Conservation (phyloP, 2,113 vertebrate species). For the Marmota flaviventris region DNA sequence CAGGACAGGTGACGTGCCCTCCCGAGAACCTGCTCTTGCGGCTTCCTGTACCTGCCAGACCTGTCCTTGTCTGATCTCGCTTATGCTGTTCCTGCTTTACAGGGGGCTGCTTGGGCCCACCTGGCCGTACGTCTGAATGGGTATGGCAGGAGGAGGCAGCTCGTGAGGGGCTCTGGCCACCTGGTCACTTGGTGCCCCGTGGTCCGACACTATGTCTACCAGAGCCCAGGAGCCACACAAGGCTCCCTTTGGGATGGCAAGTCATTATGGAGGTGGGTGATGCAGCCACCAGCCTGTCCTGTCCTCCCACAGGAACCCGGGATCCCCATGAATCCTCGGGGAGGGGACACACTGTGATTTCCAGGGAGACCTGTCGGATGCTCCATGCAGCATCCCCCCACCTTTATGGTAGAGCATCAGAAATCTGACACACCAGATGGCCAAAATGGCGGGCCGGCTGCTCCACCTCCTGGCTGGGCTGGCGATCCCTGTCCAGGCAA, state of each 20-base stretch:
- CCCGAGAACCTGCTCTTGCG: background rate
- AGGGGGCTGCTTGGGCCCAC: background rate
- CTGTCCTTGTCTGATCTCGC: background rate
- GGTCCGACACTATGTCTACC: background rate
- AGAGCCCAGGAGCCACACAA: background rate
- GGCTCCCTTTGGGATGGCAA: background rate
- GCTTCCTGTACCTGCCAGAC: background rate
- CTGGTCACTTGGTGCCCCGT: background rate
- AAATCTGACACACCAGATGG: background rate
- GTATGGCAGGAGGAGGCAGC: too few species aligned
- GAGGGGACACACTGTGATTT: background rate
- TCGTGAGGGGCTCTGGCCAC: too few species aligned
- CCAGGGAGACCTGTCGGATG: background rate
- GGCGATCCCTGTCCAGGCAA: too few species aligned
- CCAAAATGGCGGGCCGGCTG: background rate
- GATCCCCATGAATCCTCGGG: background rate
- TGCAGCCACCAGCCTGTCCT: too few species aligned
- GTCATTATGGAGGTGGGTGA: too few species aligned
- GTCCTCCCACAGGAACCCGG: too few species aligned
- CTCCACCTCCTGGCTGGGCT: too few species aligned
- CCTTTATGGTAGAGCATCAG: background rate
- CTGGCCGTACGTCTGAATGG: background rate
- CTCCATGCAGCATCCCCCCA: background rate
- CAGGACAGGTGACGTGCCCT: background rate
- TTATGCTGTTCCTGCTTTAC: background rate